These are phyloP conservation scores for Stylophora pistillata DNA, from an alignment of 64 coral and sea anemone genomes.

Conservation along the genomic window DNA sequence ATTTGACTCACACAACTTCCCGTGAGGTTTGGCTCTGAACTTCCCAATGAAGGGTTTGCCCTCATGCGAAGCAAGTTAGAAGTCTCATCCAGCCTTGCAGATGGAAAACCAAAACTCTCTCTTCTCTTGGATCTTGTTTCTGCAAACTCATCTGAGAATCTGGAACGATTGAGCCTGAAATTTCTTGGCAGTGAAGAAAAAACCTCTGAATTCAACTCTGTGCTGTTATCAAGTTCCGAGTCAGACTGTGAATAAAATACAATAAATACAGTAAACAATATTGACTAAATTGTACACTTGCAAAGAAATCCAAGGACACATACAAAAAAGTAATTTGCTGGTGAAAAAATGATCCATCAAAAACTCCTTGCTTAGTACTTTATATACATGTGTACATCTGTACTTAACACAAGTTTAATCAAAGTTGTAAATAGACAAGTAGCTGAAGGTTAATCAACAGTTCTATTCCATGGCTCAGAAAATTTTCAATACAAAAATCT, in stretches of 20 bases:
- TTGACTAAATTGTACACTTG: background rate
- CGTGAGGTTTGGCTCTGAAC: conserved; percentile 82
- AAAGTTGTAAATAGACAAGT: too few species aligned
- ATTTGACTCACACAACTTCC: conserved; percentile 85
- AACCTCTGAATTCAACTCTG: conserved; percentile 74
- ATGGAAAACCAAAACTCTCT: conserved; percentile 67
- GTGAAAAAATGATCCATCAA: background rate
- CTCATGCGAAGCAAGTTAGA: conserved; percentile 90
- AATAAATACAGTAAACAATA: background rate
- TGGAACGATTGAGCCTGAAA: conserved; percentile 76
- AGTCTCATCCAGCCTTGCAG: conserved; percentile 74
- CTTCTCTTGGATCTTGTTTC: conserved; percentile 50
- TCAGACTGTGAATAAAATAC: conserved; percentile 38
- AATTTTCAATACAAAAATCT: too few species aligned
- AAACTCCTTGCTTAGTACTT: background rate
- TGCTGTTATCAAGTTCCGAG: conserved; percentile 76
- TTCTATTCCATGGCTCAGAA: too few species aligned
- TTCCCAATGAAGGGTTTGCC: conserved; percentile 83
- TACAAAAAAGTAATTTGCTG: background rate
- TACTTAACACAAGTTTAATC: background rate
- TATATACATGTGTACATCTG: background rate
- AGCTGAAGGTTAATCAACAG: too few species aligned
- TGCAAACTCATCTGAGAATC: conserved; percentile 81
- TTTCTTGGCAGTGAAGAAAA: conserved; percentile 81
- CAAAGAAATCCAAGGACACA: background rate